Evolutionary conservation across 2,888 invertebrate species (phyloP), one percentile per base, ranked within the genome.

Genomic region (Pachydiplax longipennis): DNA sequence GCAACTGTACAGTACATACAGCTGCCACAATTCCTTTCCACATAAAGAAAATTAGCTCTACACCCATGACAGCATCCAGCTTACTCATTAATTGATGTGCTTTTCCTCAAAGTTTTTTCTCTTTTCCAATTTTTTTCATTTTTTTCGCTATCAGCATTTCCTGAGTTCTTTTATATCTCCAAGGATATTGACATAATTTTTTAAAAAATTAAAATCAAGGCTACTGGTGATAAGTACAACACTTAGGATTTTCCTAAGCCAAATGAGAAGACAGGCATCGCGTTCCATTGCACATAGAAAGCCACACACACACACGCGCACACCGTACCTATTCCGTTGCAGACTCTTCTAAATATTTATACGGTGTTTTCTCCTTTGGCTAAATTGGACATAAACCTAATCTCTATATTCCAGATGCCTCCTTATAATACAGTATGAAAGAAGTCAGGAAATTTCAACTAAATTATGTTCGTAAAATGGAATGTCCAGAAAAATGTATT

Each of bases 141-240:
- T 90, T 65, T 81, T 90, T 80, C 48, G 81, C 81, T 90, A 90
- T 65, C 87, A 13, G 87, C 87, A 90, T 90, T 90, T 90, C 90
- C 90, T 90, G 90, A 90, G 90, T 90, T 90, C 90, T 90, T 90
- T 90, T 80, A 90, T 81, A 90, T 90, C 80, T 90, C 90, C 90
- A 90, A 81, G 81, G 90, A 90, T 90, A 90, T 90, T 40, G 58
- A 81, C 81, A 81, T 90, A 58, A 80, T 80, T 80, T 90, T 90
- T 73, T 90, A 81, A 81, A 90, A 90, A 90, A 87, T 61, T 81
- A 90, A 90, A 90, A 90, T 90, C 90, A 90, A 90, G 90, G 90
- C 90, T 90, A 90, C 80, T 61, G 81, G 90, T 81, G 90, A 90
- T 90, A 90, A 90, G 90, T 90, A 90, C 90, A 90, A 90, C 90